Evolutionary conservation across 2,888 invertebrate genomes (phyloP).

Genomic region (Dynastes hyllus): DNA sequence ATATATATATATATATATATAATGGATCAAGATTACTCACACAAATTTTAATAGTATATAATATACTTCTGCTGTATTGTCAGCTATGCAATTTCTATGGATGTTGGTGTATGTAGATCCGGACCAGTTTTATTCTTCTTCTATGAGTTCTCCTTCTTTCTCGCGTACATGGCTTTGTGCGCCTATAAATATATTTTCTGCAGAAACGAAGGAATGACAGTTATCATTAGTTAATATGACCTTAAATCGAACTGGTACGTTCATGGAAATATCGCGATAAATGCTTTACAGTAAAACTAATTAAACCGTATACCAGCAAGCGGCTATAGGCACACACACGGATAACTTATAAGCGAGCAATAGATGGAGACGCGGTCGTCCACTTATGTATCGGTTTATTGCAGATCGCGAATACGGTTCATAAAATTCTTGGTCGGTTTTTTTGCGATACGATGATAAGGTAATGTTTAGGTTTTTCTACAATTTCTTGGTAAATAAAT

Average conservation of each 20-base stretch:
- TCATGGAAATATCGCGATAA: conserved; percentile 48
- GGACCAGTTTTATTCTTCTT: conserved; percentile 35
- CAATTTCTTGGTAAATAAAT: too few relatives aligned
- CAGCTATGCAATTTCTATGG: too few relatives aligned
- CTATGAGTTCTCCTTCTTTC: not conserved
- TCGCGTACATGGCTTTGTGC: not conserved
- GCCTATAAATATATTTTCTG: conserved; percentile 44
- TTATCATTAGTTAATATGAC: conserved; percentile 51
- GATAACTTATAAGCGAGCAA: not conserved
- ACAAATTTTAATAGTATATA: too few relatives aligned
- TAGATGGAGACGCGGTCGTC: conserved; percentile 2
- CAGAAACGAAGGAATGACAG: conserved; percentile 52
- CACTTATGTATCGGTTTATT: conserved; percentile 1
- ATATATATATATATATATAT: too few relatives aligned
- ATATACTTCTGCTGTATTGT: too few relatives aligned
- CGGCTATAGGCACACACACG: too few relatives aligned
- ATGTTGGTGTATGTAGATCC: not conserved
- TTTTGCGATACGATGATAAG: too few relatives aligned
- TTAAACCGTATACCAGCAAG: conserved; percentile 22
- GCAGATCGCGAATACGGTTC: not conserved
- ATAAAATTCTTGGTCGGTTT: not conserved
- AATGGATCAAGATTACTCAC: too few relatives aligned
- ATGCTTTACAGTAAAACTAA: conserved; percentile 47
- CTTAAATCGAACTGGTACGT: conserved; percentile 47
- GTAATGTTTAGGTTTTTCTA: too few relatives aligned